Base-by-base conservation (phyloP, 2,797 vertebrate genomes). In the Pelochelys cantorii region DNA sequence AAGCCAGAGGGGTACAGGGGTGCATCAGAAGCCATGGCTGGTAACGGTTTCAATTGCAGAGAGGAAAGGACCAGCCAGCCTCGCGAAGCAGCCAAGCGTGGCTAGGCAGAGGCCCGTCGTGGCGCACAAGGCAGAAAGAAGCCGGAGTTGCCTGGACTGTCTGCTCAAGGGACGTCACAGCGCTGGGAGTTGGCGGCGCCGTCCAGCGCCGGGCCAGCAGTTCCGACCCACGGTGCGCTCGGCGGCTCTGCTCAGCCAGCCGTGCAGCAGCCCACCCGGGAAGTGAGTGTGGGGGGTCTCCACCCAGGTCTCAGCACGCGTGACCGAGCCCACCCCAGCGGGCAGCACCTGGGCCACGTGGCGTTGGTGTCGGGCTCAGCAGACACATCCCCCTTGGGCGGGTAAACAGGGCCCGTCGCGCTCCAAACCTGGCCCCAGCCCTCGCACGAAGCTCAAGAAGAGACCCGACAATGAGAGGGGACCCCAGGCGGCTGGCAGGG, bases 121-220 rank as follows among this genome's bases (percentile, higher is more conserved):
- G 1, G 0, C 3, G 80, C 42, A 4, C 2, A 1, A 1, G 0
- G 0, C 0, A 37, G 5, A 71, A 34, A 0, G 56, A 71, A 13
- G 60, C 29, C 12, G 2, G 0, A 7, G 0, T 1, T 27, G 87
- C 74, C 31, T 0, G 0, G 31, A 13, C 42, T 78, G 42, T 78
- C 23, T 42, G 75, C 48, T 29, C 15, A 48, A 79, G 65, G 65
- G n/a, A 71, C n/a, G 11, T 17, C n/a, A 71, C n/a, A 14, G n/a
- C n/a, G 18, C 4, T 10, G 31, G n/a, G 65, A 20, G 9, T 34
- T 7, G 65, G 65, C 13, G 74, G 12, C 3, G 3, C 23, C 74
- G 8, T 75, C 74, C 74, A 75, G 23, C 74, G 14, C 42, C 25
- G 15, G 48, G 74, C 74, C 74, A 75, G 74, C 12, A 23, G 37